A percentile compares a stretch with the other conserved stretches of the same genome.
Conservation (phyloP, 2,797 vertebrate genomes). For the Sitta carolinensis region DNA sequence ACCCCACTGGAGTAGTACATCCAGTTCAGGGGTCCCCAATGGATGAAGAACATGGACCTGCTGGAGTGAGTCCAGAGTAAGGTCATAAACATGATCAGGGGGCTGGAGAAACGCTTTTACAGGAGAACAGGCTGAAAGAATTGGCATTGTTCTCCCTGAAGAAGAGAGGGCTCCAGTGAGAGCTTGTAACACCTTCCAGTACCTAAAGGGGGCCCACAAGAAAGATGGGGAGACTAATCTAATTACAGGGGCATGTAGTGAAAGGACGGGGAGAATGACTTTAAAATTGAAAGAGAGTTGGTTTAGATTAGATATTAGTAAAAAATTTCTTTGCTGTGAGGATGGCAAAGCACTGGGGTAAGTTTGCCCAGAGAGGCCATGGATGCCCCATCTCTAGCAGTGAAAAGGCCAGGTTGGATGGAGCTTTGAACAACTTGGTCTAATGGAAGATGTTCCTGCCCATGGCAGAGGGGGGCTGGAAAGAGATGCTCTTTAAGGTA, state of each 20-base stretch:
- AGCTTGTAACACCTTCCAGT: neutral
- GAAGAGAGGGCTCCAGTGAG: neutral
- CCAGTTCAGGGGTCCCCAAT: neutral
- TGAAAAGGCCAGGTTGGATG: neutral
- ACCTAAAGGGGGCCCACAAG: neutral
- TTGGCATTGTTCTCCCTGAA: neutral
- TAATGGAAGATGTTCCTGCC: neutral
- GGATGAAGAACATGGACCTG: neutral
- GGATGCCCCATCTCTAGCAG: neutral
- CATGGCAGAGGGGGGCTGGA: neutral
- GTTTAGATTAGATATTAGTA: neutral
- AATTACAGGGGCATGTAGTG: neutral
- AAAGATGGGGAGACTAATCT: neutral
- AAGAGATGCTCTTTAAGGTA: neutral
- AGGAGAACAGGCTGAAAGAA: neutral
- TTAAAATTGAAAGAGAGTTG: neutral
- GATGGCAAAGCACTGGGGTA: neutral
- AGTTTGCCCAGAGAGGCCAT: neutral
- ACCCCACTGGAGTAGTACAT: neutral
- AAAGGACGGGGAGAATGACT: neutral
- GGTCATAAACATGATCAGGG: neutral
- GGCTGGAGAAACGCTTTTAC: neutral
- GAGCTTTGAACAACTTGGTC: neutral
- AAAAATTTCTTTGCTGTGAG: neutral
- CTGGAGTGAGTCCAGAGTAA: neutral